Percentiles rank a stretch among this genome's conserved stretches.
These are phyloP conservation scores for Achroia grisella DNA, from an alignment of 1,140 invertebrate species.

Conservation along the genomic window DNA sequence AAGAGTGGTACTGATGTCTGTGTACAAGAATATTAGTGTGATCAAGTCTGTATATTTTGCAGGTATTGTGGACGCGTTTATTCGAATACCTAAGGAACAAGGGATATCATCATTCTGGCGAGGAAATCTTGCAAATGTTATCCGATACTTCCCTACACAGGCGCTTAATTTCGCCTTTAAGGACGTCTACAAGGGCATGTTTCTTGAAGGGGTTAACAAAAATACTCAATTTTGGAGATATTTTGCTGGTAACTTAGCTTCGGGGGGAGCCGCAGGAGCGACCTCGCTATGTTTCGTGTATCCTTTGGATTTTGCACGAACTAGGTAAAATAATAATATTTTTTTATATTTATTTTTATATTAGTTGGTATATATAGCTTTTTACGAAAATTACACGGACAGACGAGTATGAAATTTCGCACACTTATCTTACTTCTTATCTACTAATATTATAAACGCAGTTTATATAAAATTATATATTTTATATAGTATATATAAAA, in stretches of 20 bases:
- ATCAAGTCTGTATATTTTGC: background rate
- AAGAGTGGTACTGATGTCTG: too few species aligned
- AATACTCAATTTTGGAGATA: constrained; percentile 91
- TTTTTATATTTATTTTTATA: constrained; percentile 6
- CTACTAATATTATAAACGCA: too few species aligned
- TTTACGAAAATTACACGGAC: too few species aligned
- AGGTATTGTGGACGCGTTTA: constrained; percentile 91
- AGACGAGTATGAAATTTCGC: too few species aligned
- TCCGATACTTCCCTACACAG: constrained; percentile 95
- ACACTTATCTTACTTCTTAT: too few species aligned
- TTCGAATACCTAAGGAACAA: constrained; percentile 90
- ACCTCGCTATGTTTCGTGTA: constrained; percentile 97
- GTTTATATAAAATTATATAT: too few species aligned
- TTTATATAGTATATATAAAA: too few species aligned
- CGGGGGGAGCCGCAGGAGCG: constrained; percentile 95
- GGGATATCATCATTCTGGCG: constrained; percentile 91
- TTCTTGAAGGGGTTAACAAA: constrained; percentile 90
- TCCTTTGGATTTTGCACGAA: constrained; percentile 95
- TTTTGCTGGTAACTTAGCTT: constrained; percentile 90
- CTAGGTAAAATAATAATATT: constrained; percentile 84
- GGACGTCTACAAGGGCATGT: constrained; percentile 90
- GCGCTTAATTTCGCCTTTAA: constrained; percentile 98
- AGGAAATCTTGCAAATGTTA: constrained; percentile 95
- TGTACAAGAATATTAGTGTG: too few species aligned
- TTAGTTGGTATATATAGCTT: too few species aligned